Percentiles rank a stretch among this genome's conserved stretches.
Evolutionary conservation across 2,113 vertebrate species (phyloP).

Genomic region (Regulus satrapa): DNA sequence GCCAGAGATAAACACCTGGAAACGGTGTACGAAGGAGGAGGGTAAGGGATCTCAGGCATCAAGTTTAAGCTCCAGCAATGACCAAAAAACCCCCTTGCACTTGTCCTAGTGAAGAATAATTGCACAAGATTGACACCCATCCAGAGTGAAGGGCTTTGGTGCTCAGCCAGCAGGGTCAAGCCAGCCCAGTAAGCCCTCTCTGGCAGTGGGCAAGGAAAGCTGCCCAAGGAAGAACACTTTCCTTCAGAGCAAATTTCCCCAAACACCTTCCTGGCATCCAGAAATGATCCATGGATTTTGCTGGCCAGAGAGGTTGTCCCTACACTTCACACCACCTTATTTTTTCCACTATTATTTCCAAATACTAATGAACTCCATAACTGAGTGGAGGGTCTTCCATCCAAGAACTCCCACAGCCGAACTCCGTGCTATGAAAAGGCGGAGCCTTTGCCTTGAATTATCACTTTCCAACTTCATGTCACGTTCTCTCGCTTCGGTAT

Average conservation of each 20-base stretch:
- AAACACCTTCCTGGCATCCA: neutral
- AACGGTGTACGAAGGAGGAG: neutral
- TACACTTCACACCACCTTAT: neutral
- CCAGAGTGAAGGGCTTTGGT: accelerated
- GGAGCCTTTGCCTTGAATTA: neutral
- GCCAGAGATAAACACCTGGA: neutral
- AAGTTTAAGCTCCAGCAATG: neutral
- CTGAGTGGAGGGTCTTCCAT: neutral
- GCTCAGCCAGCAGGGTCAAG: neutral
- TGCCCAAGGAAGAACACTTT: neutral
- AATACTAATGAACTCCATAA: neutral
- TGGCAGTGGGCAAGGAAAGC: neutral
- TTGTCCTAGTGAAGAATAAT: neutral
- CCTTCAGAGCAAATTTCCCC: neutral
- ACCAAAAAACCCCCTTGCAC: neutral
- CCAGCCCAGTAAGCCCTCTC: neutral
- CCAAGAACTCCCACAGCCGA: neutral
- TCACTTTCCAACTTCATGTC: neutral
- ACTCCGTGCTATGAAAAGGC: neutral
- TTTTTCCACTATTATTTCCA: neutral
- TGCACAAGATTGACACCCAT: neutral
- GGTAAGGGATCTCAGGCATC: accelerated
- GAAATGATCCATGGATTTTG: neutral
- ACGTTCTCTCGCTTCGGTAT: neutral
- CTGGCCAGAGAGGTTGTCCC: neutral